Base-by-base conservation (phyloP, 64 coral and sea anemone species). In the Orbicella faveolata region DNA sequence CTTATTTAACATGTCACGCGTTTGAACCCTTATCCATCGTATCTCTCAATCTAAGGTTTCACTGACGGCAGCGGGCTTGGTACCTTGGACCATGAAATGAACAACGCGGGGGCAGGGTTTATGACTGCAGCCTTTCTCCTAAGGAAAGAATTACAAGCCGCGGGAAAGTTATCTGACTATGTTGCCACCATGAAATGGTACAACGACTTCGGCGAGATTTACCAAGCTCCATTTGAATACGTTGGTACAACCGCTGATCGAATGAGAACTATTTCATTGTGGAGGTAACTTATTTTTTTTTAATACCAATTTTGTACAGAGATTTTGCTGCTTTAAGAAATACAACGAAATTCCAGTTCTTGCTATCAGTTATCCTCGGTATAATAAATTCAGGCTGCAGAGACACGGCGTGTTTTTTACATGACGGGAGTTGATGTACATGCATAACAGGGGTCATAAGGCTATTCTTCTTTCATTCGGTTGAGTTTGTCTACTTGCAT, bases 161-260 rank as follows among this genome's bases (percentile, higher is more conserved):
- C 15, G 6, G 81, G 81, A 13, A 34, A 39, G 63, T 81, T 92
- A 9, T 20, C 62, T 4, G 12, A 76, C 4, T 19, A 77, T 17
- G 21, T 92, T 76, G 34, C 15, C 54, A 86, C 90, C 21, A 87
- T 87, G 74, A 86, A 72, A 65, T 92, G 90, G 90, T 92, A 86
- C 70, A 68, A 20, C 23, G 65, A 68, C 23, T 68, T 68, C 19
- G 90, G 83, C 5, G 83, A 87, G 63, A 44, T 87, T 11, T 87
- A 87, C 35, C 83, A 87, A 75, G 48, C 44, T 13, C 33, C 20
- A 52, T 92, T 87, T 21, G 90, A 92, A 19, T 87, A 70, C 75
- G 69, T 10, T 18, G 90, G 83, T 73, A 33, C 80, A 41, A 76
- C 90, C 8, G 90, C 83, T 79, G 90, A 92, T 62, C 35, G 90